Evolutionary conservation across 2,113 vertebrate species (phyloP), one percentile per base, ranked within the genome.

Genomic region (Nicator chloris): DNA sequence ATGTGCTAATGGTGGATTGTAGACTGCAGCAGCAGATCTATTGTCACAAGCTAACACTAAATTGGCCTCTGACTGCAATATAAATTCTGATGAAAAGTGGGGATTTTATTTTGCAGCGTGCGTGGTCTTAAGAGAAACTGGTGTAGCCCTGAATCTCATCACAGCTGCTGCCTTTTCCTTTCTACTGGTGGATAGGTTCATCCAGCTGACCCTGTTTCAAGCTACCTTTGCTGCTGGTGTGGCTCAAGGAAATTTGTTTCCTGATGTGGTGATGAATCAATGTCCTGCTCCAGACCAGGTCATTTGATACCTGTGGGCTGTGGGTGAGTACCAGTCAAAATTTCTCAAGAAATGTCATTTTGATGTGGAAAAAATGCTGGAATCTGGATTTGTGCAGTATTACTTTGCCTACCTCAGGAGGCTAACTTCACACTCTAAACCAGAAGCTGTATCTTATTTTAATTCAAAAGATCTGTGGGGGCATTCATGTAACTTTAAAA

Each of bases 401-500:
- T 73, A 64, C 75, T 88, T 92, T 94, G 28, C 28, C 64, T 66
- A 15, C 77, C 61, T 81, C 26, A 5, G 64, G 57, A 88, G 76
- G 37, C 47, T 83, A 81, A 56, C 85, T 66, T 93, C 64, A 45
- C 37, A 27, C 53, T 64, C 76, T 26, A 90, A 82, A 88, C 49
- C 60, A 83, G 47, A 86, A 88, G 44, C 86, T 72, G 31, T 37
- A 90, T 84, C 82, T 90, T 86, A 64, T 64, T 86, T 94, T 88
- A 92, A 92, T 93, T 96, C 82, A 68, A 88, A 90, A 82, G 54
- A 96, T 94, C 42, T 73, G 82, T 77, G 87, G 72, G 72, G 57
- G 76, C 72, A 95, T 96, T 94, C 0, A 0, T 94, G 44, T 86
- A 90, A 92, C 95, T 95, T 97, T 90, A 90, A 95, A 94, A 92